Evolutionary conservation across 2,113 vertebrate species (phyloP).

Genomic region (Tricholaema leucomelas): DNA sequence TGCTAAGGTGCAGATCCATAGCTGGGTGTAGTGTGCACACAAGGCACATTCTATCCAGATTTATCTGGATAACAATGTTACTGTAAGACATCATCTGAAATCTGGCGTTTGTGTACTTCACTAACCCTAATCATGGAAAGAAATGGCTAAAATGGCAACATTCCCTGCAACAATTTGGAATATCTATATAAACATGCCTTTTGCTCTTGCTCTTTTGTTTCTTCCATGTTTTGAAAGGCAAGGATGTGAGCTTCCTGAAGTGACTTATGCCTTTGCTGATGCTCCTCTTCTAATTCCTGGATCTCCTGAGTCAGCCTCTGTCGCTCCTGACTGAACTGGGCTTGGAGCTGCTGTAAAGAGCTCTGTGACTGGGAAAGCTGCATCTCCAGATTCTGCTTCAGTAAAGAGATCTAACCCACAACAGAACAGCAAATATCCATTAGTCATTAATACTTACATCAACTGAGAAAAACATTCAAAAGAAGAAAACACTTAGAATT

Average conservation of each 20-base stretch:
- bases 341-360: conserved; percentile 94
- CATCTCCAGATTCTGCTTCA: conserved; percentile 98
- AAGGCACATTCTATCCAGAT: background rate
- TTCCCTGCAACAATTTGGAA: background rate
- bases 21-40: background rate
- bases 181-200: conserved; percentile 75
- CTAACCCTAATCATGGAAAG: background rate
- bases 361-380: conserved; percentile 97
- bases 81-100: background rate
- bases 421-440: conserved; percentile 41
- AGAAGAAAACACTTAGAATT: background rate
- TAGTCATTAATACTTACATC: background rate
- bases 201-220: conserved; percentile 88
- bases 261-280: conserved; percentile 89
- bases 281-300: conserved; percentile 92
- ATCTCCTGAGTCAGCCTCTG: conserved; percentile 94
- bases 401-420: conserved; percentile 87
- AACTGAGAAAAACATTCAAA: background rate
- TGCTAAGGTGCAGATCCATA: background rate
- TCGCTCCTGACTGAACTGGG: conserved; percentile 93
- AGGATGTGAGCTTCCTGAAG: conserved; percentile 92
- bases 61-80: background rate
- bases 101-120: background rate
- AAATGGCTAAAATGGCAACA: background rate
- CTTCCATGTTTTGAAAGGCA: conserved; percentile 90